Percentiles rank a stretch among this genome's conserved stretches.
Conservation (phyloP, 2,113 vertebrate species). For the Elgaria multicarinata region DNA sequence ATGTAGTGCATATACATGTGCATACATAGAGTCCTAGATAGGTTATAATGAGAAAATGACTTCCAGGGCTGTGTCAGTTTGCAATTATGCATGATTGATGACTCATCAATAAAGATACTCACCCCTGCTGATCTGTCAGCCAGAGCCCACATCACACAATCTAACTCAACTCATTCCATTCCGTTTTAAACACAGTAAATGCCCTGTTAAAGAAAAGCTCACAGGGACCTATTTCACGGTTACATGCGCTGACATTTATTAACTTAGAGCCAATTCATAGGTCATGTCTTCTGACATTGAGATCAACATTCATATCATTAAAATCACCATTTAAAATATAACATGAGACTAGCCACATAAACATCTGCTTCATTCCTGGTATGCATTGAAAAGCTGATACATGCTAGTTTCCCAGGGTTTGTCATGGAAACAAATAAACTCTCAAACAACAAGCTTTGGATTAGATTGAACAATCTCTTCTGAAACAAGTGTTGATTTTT, state of each 20-base stretch:
- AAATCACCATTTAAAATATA: not conserved
- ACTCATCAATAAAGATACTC: not conserved
- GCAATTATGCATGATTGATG: constrained; percentile 2
- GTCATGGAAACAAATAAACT: not conserved
- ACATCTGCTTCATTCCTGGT: not conserved
- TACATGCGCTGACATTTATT: not conserved
- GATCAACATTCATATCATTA: not conserved
- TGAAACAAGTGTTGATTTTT: not conserved
- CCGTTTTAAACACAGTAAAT: not conserved
- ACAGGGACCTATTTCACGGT: not conserved
- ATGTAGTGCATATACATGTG: not conserved
- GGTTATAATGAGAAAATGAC: not conserved
- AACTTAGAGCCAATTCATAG: not conserved
- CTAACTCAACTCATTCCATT: not conserved
- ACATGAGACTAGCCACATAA: not conserved
- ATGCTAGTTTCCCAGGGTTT: not conserved
- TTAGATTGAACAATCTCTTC: not conserved
- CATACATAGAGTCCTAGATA: not conserved
- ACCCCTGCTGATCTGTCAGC: not conserved
- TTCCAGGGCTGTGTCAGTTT: not conserved
- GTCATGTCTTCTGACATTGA: not conserved
- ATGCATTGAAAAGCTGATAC: not conserved
- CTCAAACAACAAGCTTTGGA: not conserved
- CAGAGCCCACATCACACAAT: not conserved
- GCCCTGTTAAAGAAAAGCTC: not conserved